Conservation (phyloP, 1,140 invertebrate genomes). For the Aphis craccivora region DNA sequence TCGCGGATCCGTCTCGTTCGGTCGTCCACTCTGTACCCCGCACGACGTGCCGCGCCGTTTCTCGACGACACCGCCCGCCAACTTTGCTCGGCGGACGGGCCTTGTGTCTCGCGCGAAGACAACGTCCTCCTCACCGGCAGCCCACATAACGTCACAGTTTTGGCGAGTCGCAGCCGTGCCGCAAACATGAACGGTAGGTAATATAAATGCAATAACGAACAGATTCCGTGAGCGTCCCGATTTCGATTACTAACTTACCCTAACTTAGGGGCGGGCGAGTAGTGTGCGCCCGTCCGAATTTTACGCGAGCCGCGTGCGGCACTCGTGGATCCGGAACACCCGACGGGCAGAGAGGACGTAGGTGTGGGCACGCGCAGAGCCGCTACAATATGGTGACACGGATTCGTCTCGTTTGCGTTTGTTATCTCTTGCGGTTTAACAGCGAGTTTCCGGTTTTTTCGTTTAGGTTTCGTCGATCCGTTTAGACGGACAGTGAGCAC, state of each 20-base stretch:
- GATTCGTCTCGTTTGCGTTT: not conserved
- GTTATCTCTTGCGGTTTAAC: not conserved
- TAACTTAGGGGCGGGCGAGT: too few species aligned
- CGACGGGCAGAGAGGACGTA: not conserved
- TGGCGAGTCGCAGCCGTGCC: too few species aligned
- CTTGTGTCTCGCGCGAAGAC: not conserved
- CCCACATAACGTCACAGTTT: too few species aligned
- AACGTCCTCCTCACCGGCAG: not conserved
- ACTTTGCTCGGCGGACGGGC: too few species aligned
- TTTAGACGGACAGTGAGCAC: too few species aligned
- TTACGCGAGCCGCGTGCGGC: too few species aligned
- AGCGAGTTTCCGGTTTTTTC: not conserved
- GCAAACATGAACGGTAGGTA: not conserved
- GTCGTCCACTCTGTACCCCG: too few species aligned
- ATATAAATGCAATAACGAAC: too few species aligned
- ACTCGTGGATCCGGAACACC: not conserved
- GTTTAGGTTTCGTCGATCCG: not conserved
- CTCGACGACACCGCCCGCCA: too few species aligned
- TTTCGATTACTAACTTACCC: too few species aligned
- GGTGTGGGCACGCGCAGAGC: not conserved
- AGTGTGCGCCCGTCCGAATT: too few species aligned
- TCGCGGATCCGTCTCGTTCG: not conserved
- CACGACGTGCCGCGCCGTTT: not conserved
- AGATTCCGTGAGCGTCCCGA: too few species aligned
- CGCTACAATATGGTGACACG: not conserved